Evolutionary conservation across 2,797 vertebrate genomes (phyloP), one percentile per base, ranked within the genome.

Genomic region (Paramormyrops hopkinsi): DNA sequence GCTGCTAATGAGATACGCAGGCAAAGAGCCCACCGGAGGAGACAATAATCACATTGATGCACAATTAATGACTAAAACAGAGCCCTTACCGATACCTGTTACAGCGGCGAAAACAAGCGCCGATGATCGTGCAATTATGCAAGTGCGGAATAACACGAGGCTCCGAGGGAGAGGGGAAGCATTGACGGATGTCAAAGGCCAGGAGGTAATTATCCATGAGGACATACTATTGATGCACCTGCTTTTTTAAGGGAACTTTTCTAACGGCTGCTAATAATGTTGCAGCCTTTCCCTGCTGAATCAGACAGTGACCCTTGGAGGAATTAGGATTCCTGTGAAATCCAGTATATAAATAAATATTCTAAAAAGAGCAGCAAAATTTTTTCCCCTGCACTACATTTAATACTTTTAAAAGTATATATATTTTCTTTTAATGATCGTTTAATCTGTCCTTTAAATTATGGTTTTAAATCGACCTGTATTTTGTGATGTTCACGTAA

Each of bases 1-100:
- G 65, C 91, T 91, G 87, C 87, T 91, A 91, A 92, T 91, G 92
- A 92, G 87, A 90, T 92, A 19, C 90, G 90, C 89, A 89, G 88
- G 86, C 54, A 25, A 44, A 86, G 89, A 0, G 46, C 86, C 86
- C 86, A 83, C 88, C 48, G 41, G 17, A 7, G 4, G n/a, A 87
- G 91, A 90, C 91, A 91, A 76, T 87, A 92, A 91, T 93, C 93
- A 92, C 91, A 89, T 37, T 92, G 90, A 90, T 88, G 85, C 69
- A 90, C 0, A 54, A 83, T 89, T 91, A 90, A 89, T 89, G 85
- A 90, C 88, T 93, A 94, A 94, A 94, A 88, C 12, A 0, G 90
- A 91, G 62, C 88, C 62, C 50, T 89, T 12, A 46, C 89, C 33
- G 9, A 86, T 89, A 89, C 89, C 51, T 54, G 88, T 90, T 86